These are phyloP conservation scores for Proisotoma minuta DNA, from an alignment of 2,888 invertebrate genomes.

Conservation along the genomic window DNA sequence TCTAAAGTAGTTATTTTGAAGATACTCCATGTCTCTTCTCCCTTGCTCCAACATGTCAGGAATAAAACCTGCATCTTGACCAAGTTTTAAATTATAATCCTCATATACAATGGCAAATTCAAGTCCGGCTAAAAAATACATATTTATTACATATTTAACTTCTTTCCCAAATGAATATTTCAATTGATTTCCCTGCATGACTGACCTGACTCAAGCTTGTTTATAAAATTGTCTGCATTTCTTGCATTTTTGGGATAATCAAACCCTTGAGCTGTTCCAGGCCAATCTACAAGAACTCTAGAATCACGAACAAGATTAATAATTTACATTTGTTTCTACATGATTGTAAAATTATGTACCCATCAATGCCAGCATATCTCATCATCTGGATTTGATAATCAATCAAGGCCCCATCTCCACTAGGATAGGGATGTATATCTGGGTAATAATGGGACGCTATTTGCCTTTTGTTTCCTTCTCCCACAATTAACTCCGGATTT, in stretches of 20 bases:
- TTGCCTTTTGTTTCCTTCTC: slow-evolving; percentile 26
- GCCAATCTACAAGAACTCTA: slow-evolving; percentile 42
- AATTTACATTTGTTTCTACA: too few species aligned
- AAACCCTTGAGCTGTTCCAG: slow-evolving; percentile 21
- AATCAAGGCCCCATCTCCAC: slow-evolving; percentile 27
- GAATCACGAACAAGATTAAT: too few species aligned
- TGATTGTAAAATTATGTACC: too few species aligned
- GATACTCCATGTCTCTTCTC: slow-evolving; percentile 19
- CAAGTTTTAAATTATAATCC: slow-evolving; percentile 42
- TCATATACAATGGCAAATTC: slow-evolving; percentile 44
- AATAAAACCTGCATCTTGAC: slow-evolving; percentile 28
- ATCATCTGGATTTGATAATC: slow-evolving; percentile 38
- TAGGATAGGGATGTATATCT: slow-evolving; percentile 38
- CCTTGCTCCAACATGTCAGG: slow-evolving; percentile 30
- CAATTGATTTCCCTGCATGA: too few species aligned
- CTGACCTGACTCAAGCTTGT: slow-evolving; percentile 1
- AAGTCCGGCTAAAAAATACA: too few species aligned
- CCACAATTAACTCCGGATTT: slow-evolving; percentile 38
- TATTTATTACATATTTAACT: too few species aligned
- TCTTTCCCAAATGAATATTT: too few species aligned
- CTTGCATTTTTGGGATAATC: slow-evolving; percentile 40
- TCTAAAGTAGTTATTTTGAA: slow-evolving; percentile 35
- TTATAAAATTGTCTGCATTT: slow-evolving; percentile 35
- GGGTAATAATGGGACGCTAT: slow-evolving; percentile 44
- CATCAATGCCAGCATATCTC: slow-evolving; percentile 43